Percentiles rank a stretch among this genome's conserved stretches.
These are phyloP conservation scores for Remorina albescens DNA, from an alignment of 2,797 vertebrate species.

Conservation along the genomic window DNA sequence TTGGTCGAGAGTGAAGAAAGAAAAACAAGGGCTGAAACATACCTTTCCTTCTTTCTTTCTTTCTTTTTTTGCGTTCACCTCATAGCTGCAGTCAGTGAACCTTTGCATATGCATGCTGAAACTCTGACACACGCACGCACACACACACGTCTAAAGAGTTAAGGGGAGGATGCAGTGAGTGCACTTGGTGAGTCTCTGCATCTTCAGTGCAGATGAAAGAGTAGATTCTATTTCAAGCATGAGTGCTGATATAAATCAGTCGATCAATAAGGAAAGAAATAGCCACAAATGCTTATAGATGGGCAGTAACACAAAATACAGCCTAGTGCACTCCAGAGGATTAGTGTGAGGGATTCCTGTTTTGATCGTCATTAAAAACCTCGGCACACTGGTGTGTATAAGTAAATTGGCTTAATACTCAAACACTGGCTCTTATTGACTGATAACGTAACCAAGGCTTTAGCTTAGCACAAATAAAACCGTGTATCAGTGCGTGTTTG, in stretches of 20 bases:
- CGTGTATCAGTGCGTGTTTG: conserved; percentile 24
- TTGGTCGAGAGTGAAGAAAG: conserved; percentile 28
- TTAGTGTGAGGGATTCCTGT: conserved; percentile 50
- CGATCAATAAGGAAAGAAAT: conserved; percentile 73
- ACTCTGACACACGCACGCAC: conserved; percentile 14
- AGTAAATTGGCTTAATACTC: conserved; percentile 70
- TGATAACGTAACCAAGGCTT: conserved; percentile 61
- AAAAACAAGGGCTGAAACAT: conserved; percentile 19
- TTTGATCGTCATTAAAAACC: conserved; percentile 72
- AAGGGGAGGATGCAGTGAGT: conserved; percentile 33
- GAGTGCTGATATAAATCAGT: conserved; percentile 77
- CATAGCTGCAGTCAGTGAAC: conserved; percentile 50
- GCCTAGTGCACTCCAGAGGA: conserved; percentile 44
- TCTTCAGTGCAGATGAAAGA: conserved; percentile 50
- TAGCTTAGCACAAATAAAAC: conserved; percentile 64
- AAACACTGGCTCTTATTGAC: conserved; percentile 56
- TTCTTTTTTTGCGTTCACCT: conserved; percentile 36
- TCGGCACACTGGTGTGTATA: conserved; percentile 53
- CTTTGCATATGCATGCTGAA: conserved; percentile 38
- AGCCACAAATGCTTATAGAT: conserved; percentile 56
- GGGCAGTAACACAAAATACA: conserved; percentile 51
- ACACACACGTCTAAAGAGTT: conserved; percentile 13
- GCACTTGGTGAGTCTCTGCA: conserved; percentile 27
- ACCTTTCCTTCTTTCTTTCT: neutral
- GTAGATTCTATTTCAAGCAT: conserved; percentile 80